Evolutionary conservation across 2,113 vertebrate genomes (phyloP).

Genomic region (Lagopus muta): DNA sequence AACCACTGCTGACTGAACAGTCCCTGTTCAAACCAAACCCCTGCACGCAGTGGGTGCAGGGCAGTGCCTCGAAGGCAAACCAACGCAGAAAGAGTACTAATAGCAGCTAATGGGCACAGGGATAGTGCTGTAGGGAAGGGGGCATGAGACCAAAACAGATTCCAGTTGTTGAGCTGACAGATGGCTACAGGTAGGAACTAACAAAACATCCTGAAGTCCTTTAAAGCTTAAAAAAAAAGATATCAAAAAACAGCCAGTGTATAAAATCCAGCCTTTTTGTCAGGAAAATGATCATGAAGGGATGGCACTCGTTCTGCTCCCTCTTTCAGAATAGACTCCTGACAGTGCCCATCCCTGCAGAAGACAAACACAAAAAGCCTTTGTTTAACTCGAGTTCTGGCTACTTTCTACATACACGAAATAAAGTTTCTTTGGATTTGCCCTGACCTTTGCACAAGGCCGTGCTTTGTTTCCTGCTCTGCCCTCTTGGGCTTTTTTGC

Average conservation of each 20-base stretch:
- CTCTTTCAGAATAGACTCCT: too few relatives aligned
- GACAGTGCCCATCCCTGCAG: background rate
- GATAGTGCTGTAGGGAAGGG: background rate
- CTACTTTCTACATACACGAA: background rate
- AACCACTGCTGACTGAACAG: background rate
- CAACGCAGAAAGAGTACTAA: rapidly evolving
- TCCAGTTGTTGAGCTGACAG: background rate
- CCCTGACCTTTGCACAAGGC: background rate
- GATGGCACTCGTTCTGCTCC: background rate
- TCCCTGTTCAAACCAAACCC: background rate
- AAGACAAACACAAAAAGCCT: background rate
- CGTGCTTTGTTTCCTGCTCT: background rate
- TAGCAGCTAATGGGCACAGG: rapidly evolving
- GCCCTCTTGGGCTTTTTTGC: background rate
- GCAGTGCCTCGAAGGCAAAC: rapidly evolving
- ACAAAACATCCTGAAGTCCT: background rate
- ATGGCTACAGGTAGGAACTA: background rate
- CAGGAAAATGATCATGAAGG: background rate
- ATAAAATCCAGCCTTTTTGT: rapidly evolving
- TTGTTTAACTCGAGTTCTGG: background rate
- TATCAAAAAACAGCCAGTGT: too few relatives aligned
- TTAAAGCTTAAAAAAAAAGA: background rate
- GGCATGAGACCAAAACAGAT: too few relatives aligned
- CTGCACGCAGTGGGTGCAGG: rapidly evolving
- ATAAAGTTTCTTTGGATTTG: background rate